These are phyloP conservation scores for Salvelinus alpinus DNA, from an alignment of 2,113 vertebrate species.

Conservation along the genomic window DNA sequence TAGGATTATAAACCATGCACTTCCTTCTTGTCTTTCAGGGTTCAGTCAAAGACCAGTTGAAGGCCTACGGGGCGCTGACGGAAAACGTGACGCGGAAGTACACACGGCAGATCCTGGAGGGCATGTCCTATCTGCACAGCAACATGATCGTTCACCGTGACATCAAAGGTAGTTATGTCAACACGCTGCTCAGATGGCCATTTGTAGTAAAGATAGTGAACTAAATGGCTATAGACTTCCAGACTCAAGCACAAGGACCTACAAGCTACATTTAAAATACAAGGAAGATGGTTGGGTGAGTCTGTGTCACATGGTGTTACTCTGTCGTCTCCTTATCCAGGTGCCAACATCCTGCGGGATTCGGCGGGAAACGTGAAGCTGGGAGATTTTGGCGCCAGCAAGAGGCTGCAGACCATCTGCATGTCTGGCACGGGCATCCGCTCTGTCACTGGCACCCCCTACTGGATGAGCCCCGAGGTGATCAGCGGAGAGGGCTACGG, in stretches of 20 bases:
- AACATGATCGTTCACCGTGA: slow-evolving; percentile 98
- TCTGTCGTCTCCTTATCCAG: slow-evolving; percentile 61
- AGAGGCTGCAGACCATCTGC: slow-evolving; percentile 94
- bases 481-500: slow-evolving; percentile 97
- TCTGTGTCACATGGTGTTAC: background rate
- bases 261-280: background rate
- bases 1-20: background rate
- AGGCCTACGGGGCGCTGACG: slow-evolving; percentile 91
- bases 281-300: background rate
- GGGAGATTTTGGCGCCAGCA: slow-evolving; percentile 95
- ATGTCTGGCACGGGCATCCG: slow-evolving; percentile 92
- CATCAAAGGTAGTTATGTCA: slow-evolving; percentile 85
- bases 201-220: background rate
- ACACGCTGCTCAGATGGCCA: background rate
- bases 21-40: slow-evolving; percentile 71
- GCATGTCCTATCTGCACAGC: slow-evolving; percentile 94
- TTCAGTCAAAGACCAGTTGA: slow-evolving; percentile 95
- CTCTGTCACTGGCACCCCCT: slow-evolving; percentile 92
- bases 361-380: slow-evolving; percentile 94
- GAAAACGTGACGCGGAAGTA: slow-evolving; percentile 95
- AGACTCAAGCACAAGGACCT: background rate
- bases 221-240: background rate
- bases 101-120: slow-evolving; percentile 93
- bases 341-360: slow-evolving; percentile 94
- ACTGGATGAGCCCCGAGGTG: slow-evolving; percentile 98